Conservation (phyloP, 2,113 vertebrate species). For the Lanius collurio region DNA sequence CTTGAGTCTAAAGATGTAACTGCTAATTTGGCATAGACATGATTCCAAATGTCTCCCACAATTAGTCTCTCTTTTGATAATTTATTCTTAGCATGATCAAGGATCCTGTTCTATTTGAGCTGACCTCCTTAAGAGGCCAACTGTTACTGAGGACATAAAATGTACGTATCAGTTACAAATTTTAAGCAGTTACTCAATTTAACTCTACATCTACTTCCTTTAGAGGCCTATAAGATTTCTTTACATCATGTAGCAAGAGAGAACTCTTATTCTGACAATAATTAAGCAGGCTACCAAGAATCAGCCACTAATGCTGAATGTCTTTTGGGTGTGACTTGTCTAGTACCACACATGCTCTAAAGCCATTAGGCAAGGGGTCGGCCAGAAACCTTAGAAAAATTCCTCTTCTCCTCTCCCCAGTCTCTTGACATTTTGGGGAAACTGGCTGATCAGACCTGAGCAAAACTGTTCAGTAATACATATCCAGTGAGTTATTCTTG, state of each 20-base stretch:
- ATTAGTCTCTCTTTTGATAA: background rate
- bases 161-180: background rate
- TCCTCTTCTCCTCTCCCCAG: background rate
- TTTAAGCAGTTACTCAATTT: background rate
- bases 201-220: background rate
- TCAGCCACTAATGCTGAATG: background rate
- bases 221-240: background rate
- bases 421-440: background rate
- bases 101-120: background rate
- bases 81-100: background rate
- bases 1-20: background rate
- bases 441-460: background rate
- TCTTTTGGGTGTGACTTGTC: background rate
- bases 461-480: background rate
- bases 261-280: background rate
- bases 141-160: background rate
- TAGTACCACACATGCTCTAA: background rate
- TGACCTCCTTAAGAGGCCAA: background rate
- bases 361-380: background rate
- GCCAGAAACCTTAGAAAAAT: background rate
- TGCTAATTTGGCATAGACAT: background rate
- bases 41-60: background rate
- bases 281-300: background rate
- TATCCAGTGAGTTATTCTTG: background rate
- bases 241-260: background rate